Evolutionary conservation across 1,140 invertebrate species (phyloP).

Genomic region (Solenopsis fugax): DNA sequence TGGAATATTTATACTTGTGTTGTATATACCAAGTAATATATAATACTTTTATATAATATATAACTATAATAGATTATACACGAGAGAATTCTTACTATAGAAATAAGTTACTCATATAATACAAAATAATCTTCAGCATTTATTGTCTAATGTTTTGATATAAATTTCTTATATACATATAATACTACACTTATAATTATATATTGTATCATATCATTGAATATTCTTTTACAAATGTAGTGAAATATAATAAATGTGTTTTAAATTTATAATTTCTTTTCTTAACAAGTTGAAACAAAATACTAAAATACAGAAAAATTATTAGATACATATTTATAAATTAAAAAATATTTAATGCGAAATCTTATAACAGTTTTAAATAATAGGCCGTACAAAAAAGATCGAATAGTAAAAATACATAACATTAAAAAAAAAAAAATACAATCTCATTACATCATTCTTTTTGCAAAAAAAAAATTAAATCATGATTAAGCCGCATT

Average conservation of each 20-base stretch:
- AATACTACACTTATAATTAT: background rate
- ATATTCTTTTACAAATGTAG: background rate
- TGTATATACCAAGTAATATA: background rate
- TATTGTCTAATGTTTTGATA: constrained; percentile 1
- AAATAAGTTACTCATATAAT: background rate
- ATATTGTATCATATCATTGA: background rate
- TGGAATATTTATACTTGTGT: background rate
- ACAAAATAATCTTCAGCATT: background rate
- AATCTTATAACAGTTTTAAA: background rate
- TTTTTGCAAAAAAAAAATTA: background rate
- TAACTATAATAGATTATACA: background rate
- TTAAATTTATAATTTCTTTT: constrained; percentile 15
- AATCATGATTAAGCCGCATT: background rate
- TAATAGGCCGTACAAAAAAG: background rate
- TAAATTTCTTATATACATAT: background rate
- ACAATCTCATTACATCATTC: no score
- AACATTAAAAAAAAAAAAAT: background rate
- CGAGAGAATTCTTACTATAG: background rate
- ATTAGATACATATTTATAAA: background rate
- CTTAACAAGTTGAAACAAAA: background rate
- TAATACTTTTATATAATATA: background rate
- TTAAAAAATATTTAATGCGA: no score
- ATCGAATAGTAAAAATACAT: background rate
- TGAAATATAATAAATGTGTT: constrained; percentile 18
- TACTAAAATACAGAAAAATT: background rate